Evolutionary conservation across 2,888 invertebrate species (phyloP).

Genomic region (Protophormia terraenovae): DNA sequence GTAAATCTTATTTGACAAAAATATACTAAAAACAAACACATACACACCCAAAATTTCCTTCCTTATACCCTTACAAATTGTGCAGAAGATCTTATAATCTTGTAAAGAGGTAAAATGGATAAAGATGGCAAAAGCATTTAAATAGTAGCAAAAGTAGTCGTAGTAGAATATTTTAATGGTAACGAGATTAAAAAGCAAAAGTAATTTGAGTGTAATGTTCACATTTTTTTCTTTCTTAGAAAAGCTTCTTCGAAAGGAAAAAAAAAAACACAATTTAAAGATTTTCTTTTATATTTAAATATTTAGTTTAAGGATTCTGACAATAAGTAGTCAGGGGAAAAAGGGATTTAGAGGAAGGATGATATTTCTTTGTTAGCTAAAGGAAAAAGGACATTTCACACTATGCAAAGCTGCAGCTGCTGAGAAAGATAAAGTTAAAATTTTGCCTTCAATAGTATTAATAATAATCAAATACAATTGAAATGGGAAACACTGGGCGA

Average conservation of each 20-base stretch:
- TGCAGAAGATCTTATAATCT: conserved; percentile 5
- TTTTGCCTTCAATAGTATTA: background rate
- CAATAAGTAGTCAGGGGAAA: background rate
- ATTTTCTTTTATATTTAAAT: background rate
- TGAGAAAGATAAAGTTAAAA: background rate
- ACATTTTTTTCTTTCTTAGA: background rate
- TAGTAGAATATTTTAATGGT: background rate
- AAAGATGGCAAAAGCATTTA: background rate
- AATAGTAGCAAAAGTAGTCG: background rate
- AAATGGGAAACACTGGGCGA: background rate
- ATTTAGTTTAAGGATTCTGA: background rate
- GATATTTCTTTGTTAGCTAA: background rate
- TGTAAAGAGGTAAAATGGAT: background rate
- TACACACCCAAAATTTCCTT: background rate
- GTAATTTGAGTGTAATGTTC: background rate
- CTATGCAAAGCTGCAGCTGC: too few species aligned
- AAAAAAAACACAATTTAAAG: background rate
- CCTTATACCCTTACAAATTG: background rate
- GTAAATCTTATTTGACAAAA: background rate
- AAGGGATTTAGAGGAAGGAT: background rate
- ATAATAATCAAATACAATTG: background rate
- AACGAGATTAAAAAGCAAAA: conserved; percentile 20
- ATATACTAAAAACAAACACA: background rate
- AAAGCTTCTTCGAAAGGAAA: background rate
- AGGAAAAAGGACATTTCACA: background rate